A percentile compares a stretch with the other conserved stretches of the same genome.
phyloP scores from a whole-genome alignment of 2,797 vertebrate genomes.

The Enteromius fasciolatus region DNA sequence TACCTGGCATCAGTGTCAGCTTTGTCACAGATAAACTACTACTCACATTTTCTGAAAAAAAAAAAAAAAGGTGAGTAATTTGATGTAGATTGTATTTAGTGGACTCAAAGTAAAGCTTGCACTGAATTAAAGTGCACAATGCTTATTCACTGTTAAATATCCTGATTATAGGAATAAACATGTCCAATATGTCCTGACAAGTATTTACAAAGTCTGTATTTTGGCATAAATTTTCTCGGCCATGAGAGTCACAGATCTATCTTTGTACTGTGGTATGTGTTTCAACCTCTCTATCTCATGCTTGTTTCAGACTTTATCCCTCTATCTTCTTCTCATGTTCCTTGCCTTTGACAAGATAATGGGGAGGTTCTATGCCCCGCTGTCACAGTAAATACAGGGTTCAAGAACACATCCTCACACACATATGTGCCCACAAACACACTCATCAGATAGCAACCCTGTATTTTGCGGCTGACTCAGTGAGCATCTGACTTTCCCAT shows the following conservation, averaged over 20 bases:
- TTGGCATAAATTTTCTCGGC: not conserved
- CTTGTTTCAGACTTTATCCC: slow-evolving; percentile 10
- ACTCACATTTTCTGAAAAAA: not conserved
- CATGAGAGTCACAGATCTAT: slow-evolving; percentile 4
- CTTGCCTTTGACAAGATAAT: slow-evolving; percentile 61
- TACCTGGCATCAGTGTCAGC: not conserved
- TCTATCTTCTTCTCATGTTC: slow-evolving; percentile 42
- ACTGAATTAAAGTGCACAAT: not conserved
- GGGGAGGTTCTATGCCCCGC: slow-evolving; percentile 35
- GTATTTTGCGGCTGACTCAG: slow-evolving; percentile 56
- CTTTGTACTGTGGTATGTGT: slow-evolving; percentile 25
- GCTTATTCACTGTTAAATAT: not conserved
- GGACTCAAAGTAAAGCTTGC: not conserved
- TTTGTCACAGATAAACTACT: not conserved
- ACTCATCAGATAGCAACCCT: slow-evolving; percentile 47
- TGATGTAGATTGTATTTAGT: not conserved
- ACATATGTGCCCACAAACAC: slow-evolving; percentile 46
- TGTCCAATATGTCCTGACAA: not conserved
- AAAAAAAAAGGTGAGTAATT: not conserved
- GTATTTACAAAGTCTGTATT: slow-evolving; percentile 2
- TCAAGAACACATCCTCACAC: slow-evolving; percentile 41
- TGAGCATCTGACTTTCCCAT: slow-evolving; percentile 39
- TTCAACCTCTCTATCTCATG: slow-evolving; percentile 18
- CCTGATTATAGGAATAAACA: not conserved
- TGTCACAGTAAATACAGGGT: slow-evolving; percentile 62